phyloP scores from a whole-genome alignment of 1,140 invertebrate genomes.

The Saxidomus purpurata region DNA sequence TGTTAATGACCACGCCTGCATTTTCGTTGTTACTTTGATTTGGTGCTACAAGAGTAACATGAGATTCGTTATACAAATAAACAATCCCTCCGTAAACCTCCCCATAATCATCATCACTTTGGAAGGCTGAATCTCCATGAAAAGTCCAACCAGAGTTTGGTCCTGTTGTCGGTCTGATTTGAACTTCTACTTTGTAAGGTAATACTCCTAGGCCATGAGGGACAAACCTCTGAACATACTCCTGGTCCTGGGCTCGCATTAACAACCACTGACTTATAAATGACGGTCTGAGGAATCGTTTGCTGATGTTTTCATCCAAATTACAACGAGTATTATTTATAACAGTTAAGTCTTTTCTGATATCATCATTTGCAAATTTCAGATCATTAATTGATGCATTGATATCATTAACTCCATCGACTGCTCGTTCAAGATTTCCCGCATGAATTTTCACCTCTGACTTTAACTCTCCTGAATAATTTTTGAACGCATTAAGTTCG shows the following conservation, averaged over 20 bases:
- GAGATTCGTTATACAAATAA: slow-evolving; percentile 37
- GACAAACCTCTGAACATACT: neutral
- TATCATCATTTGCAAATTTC: neutral
- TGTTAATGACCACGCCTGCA: slow-evolving; percentile 43
- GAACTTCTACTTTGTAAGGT: slow-evolving; percentile 53
- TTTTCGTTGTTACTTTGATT: slow-evolving; percentile 15
- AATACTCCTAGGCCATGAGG: neutral
- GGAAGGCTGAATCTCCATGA: slow-evolving; percentile 13
- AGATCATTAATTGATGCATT: neutral
- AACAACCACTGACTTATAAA: slow-evolving; percentile 48
- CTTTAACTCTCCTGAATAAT: no score
- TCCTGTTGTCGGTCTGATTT: slow-evolving; percentile 43
- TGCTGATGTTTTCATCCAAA: neutral
- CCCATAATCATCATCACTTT: slow-evolving; percentile 35
- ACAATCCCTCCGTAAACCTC: slow-evolving; percentile 39
- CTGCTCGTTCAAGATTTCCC: neutral
- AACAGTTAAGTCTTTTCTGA: neutral
- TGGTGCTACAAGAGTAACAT: slow-evolving; percentile 34
- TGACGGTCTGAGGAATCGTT: neutral
- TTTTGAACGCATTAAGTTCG: no score
- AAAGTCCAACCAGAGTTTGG: slow-evolving; percentile 47
- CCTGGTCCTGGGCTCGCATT: slow-evolving; percentile 25
- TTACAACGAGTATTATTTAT: neutral
- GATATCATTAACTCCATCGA: neutral
- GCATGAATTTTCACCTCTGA: neutral